Base-by-base conservation (phyloP, 2,797 vertebrate species). In the Acanthurus tractus region DNA sequence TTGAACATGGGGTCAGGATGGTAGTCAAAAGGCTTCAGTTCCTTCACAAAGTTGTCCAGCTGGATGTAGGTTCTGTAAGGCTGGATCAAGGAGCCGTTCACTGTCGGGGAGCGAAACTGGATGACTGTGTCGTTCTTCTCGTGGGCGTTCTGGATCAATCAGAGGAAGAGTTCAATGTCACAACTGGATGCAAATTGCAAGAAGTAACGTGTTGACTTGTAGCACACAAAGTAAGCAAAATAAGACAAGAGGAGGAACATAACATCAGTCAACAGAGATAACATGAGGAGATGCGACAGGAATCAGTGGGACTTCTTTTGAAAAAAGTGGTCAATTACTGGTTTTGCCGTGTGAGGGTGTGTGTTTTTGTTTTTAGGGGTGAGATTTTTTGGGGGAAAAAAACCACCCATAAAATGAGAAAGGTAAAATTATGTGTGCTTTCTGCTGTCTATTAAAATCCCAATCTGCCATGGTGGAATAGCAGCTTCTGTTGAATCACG, bases 1-100 rank as follows among this genome's bases (percentile, higher is more conserved):
- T 97, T 89, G 82, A 99, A 99, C 55, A 77, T 91, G 42, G 98
- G 98, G 86, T 99, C 90, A 0, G 95, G 86, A 70, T 97, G 93
- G 50, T 99, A 99, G 48, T 95, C 92, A 17, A 99, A 99, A 22
- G 94, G 89, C 79, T 94, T 94, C 18, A 97, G 95, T 49, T 95
- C 93, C 58, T 90, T 90, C 1, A 68, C 55, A 57, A 92, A 93
- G 83, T 96, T 96, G 74, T 99, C 98, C 89, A 99, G 96, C 69
- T 95, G 90, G 72, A 99, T 89, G 87, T 90, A 86, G 0, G 90
- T 95, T 1, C 83, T 95, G 50, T 96, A 94, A 29, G 87, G 94
- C 79, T 96, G 96, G 87, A 57, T 95, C 90, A 59, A 91, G 81
- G 80, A 94, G 90, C 5, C 76, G 74, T 84, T 92, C 34, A 98